These are phyloP conservation scores for Siphlonurus alternatus DNA, from an alignment of 2,888 invertebrate genomes.

Conservation along the genomic window DNA sequence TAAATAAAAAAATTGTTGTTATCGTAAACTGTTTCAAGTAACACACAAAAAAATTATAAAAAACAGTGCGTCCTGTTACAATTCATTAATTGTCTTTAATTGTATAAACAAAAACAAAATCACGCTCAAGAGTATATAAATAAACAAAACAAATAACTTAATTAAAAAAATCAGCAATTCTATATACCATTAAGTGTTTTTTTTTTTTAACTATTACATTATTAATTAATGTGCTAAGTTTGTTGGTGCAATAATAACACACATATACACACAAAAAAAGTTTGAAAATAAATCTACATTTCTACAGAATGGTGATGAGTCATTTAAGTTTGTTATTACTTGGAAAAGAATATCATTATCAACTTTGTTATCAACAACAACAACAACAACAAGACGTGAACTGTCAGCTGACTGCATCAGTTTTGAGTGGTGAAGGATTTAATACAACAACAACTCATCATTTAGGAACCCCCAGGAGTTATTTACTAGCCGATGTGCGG, in stretches of 20 bases:
- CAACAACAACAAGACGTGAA: too few relatives aligned
- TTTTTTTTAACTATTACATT: too few relatives aligned
- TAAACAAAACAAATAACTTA: background rate
- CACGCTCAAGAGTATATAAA: background rate
- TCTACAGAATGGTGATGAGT: background rate
- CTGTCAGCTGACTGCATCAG: too few relatives aligned
- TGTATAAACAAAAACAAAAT: too few relatives aligned
- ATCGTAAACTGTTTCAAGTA: background rate
- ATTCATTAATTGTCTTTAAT: background rate
- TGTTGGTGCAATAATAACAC: background rate
- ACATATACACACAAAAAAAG: background rate
- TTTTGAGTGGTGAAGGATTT: too few relatives aligned
- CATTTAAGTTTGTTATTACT: background rate
- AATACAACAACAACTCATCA: background rate
- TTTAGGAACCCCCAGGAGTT: background rate
- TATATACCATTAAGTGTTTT: background rate
- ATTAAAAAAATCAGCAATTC: background rate
- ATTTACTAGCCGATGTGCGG: background rate
- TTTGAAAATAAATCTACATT: background rate
- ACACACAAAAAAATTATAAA: background rate
- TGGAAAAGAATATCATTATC: background rate
- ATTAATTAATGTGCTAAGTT: background rate
- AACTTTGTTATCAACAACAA: background rate
- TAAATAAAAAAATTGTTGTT: background rate
- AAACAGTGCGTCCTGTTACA: background rate